Evolutionary conservation across 2,888 invertebrate species (phyloP).

Genomic region (Cheilosia grossa): DNA sequence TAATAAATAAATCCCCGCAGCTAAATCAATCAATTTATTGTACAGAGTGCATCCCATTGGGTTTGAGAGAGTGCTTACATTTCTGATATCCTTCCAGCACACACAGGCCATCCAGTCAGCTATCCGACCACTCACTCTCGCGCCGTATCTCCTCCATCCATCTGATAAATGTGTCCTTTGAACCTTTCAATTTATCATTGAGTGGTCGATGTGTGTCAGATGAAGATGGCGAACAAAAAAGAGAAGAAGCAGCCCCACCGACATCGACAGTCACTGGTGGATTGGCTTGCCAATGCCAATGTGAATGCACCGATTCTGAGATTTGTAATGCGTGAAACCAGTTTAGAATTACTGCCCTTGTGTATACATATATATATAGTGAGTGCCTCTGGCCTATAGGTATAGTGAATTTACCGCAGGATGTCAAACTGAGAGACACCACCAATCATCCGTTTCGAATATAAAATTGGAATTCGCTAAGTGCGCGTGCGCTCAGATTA

Average conservation of each 20-base stretch:
- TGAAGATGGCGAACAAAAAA: conserved; percentile 60
- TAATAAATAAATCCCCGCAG: conserved; percentile 75
- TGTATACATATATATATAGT: not conserved
- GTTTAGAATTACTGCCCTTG: conserved; percentile 62
- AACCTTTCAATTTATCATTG: conserved; percentile 75
- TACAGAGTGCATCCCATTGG: conserved; percentile 56
- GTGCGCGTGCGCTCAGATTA: conserved; percentile 20
- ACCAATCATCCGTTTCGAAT: conserved; percentile 58
- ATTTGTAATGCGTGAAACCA: conserved; percentile 70
- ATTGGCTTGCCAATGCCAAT: conserved; percentile 44
- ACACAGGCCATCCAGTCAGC: conserved; percentile 17
- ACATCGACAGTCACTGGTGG: conserved; percentile 7
- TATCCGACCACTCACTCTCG: conserved; percentile 68
- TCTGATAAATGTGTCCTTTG: conserved; percentile 75
- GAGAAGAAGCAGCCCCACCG: conserved; percentile 8
- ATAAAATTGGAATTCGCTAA: conserved; percentile 47
- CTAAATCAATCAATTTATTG: conserved; percentile 75
- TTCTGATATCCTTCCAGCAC: conserved; percentile 66
- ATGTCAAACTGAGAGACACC: conserved; percentile 65
- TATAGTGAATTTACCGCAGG: conserved; percentile 34
- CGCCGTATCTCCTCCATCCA: conserved; percentile 73
- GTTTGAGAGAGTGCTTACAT: conserved; percentile 29
- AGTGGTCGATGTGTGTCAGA: conserved; percentile 75
- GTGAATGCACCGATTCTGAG: conserved; percentile 53
- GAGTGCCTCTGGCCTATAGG: conserved; percentile 5